phyloP scores from a whole-genome alignment of 2,888 invertebrate species.

The Polydrusus pterygomalis region DNA sequence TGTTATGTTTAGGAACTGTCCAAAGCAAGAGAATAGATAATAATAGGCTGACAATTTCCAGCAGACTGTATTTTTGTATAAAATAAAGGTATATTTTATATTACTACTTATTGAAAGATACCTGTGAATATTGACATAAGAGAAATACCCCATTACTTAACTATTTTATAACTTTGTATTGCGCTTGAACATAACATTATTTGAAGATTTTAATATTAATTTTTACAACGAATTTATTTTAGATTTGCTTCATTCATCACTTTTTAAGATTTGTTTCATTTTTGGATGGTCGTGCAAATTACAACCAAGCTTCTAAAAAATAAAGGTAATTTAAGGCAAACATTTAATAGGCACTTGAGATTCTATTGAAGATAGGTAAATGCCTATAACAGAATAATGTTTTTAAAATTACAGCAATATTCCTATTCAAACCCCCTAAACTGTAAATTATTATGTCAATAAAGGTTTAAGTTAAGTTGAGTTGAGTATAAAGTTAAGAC shows the following conservation, averaged over 20 bases:
- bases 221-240: slow-evolving; percentile 29
- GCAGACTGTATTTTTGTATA: slow-evolving; percentile 8
- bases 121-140: not conserved
- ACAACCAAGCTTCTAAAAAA: not conserved
- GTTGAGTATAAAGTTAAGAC: too few species aligned
- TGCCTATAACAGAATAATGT: too few species aligned
- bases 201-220: slow-evolving; percentile 7
- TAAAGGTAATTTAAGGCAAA: not conserved
- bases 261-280: not conserved
- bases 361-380: not conserved
- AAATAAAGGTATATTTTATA: not conserved
- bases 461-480: too few species aligned
- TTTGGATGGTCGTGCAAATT: not conserved
- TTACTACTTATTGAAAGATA: not conserved
- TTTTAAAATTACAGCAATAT: too few species aligned
- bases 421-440: too few species aligned
- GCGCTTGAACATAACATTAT: slow-evolving; percentile 10
- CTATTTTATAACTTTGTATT: slow-evolving; percentile 9
- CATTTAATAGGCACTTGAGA: not conserved
- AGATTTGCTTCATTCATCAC: not conserved
- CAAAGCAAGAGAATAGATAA: not conserved
- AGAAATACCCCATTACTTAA: slow-evolving; percentile 13
- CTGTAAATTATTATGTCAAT: too few species aligned
- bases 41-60: not conserved
- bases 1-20: too few species aligned